Base-by-base conservation (phyloP, 2,888 invertebrate species). In the Hypercompe scribonia region DNA sequence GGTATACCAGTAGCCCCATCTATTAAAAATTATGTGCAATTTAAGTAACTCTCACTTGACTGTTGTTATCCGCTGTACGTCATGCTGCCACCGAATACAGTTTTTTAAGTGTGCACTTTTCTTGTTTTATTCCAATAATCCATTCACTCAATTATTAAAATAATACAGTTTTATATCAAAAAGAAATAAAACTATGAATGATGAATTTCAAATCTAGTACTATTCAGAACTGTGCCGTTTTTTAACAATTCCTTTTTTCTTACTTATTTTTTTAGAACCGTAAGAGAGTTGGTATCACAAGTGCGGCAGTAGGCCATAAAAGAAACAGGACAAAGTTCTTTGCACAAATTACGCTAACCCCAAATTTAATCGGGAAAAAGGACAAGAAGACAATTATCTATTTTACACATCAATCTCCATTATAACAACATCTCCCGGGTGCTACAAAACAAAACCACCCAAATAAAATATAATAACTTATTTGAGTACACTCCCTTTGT, bases 401-500 rank as follows among this genome's bases (percentile, higher is more conserved):
- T 46, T 66, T 13, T 13, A 42, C 21, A 46, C 42, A 36, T 42
- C 21, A 13, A 65, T 3, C 7, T 11, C 34, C n/a, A 50, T 33
- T 67, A 71, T 73, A 73, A 36, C 68, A 28, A 7, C n/a, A 34
- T 68, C 34, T 64, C 50, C 28, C 33, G 28, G 33, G 13, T 68
- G 68, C 75, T 71, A 67, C 28, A 34, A 54, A 58, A 75, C 24
- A 74, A 76, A 77, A 77, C 61, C 72, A 78, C 75, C 63, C 75
- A 81, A 83, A 78, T 75, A 70, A 72, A 74, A 76, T 76, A 68
- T 78, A 78, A 69, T n/a, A 77, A 76, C 74, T 75, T 80, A 79
- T 86, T 78, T 75, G 77, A 78, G 82, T 82, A 78, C 79, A 72
- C 77, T 81, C 81, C 75, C 83, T 84, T 85, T 81, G 78, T 86